These are phyloP conservation scores for Mus caroli DNA, from an alignment of 2,797 vertebrate species.

Conservation along the genomic window DNA sequence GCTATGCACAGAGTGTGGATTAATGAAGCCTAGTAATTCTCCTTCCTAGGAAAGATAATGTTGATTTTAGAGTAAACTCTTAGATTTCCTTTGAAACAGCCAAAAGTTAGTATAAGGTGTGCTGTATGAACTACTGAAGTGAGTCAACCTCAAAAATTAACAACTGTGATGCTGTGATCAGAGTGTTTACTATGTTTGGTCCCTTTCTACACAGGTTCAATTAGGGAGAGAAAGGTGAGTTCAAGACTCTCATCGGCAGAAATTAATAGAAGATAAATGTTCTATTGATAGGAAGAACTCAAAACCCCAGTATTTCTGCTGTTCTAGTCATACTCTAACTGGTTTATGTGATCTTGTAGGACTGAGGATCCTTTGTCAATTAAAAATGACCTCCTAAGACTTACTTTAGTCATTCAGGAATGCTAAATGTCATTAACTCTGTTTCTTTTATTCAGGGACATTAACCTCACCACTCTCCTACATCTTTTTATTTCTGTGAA, in stretches of 20 bases:
- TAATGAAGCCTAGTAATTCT: constrained; percentile 36
- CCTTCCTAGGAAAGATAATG: not conserved
- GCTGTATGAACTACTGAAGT: not conserved
- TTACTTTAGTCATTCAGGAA: not conserved
- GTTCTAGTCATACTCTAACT: not conserved
- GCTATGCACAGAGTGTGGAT: constrained; percentile 7
- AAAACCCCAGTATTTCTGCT: not conserved
- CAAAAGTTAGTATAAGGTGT: not conserved
- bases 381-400: not conserved
- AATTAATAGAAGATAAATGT: constrained; percentile 42
- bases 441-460: not conserved
- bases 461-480: not conserved
- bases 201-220: not conserved
- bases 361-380: not conserved
- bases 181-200: constrained; percentile 20
- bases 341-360: constrained; percentile 21
- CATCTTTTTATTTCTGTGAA: not conserved
- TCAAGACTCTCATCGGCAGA: not conserved
- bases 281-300: not conserved
- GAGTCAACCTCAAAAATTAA: constrained; percentile 12
- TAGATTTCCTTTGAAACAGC: not conserved
- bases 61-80: not conserved
- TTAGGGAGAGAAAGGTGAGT: not conserved
- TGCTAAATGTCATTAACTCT: not conserved
- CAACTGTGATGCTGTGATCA: not conserved